Conservation (phyloP, 2,113 vertebrate species). For the Tretioscincus oriximinensis region DNA sequence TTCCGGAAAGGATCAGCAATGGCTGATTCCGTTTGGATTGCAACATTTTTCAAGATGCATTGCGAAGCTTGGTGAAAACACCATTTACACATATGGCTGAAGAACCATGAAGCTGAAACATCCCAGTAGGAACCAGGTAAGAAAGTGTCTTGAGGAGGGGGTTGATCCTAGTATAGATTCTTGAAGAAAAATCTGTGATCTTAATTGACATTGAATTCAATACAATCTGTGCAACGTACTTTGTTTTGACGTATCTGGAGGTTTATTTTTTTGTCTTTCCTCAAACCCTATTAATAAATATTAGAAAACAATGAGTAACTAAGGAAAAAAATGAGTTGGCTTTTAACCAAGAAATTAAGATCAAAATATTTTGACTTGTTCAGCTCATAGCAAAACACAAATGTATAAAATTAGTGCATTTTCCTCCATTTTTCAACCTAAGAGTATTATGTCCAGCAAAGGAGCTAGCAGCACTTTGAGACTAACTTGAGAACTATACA, state of each 20-base stretch:
- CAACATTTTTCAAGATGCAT: too few species aligned
- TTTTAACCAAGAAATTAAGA: not conserved
- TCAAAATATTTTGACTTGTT: constrained; percentile 3
- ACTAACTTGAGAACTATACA: too few species aligned
- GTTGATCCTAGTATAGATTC: not conserved
- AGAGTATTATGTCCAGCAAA: not conserved
- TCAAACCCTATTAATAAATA: not conserved
- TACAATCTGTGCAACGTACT: not conserved
- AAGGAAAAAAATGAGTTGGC: not conserved
- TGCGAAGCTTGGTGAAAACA: too few species aligned
- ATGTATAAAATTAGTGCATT: not conserved
- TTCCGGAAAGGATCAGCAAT: too few species aligned
- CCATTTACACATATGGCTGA: too few species aligned
- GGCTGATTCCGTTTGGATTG: too few species aligned
- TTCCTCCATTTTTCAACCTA: not conserved
- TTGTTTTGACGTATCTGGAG: not conserved
- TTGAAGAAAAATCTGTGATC: not conserved
- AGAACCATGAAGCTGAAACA: too few species aligned
- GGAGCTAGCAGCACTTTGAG: too few species aligned
- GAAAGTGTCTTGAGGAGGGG: too few species aligned
- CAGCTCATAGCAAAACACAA: not conserved
- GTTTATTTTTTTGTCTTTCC: not conserved
- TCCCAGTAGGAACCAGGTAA: too few species aligned
- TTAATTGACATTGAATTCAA: not conserved
- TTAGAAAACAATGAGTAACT: not conserved